Percentiles rank a stretch among this genome's conserved stretches.
Conservation (phyloP, 2,113 vertebrate genomes). For the Guaruba guarouba region DNA sequence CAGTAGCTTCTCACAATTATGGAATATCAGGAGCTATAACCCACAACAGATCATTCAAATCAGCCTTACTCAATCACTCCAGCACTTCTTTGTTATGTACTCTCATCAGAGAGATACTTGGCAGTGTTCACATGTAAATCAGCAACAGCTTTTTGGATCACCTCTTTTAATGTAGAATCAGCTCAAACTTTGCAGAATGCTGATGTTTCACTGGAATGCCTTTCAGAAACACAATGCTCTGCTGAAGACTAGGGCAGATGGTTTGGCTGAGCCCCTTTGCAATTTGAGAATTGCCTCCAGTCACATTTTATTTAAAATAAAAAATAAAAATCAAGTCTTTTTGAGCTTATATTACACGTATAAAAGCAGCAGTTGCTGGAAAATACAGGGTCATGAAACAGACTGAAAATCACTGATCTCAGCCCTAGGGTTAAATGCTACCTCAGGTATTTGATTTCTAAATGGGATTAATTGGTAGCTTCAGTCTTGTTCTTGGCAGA, state of each 20-base stretch:
- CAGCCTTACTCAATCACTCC: constrained; percentile 3
- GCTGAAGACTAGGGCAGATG: constrained; percentile 28
- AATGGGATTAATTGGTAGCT: not conserved
- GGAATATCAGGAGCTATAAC: not conserved
- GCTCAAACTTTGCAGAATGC: constrained; percentile 23
- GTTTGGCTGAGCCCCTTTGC: constrained; percentile 2
- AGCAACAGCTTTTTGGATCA: constrained; percentile 48
- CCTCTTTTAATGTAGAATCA: not conserved
- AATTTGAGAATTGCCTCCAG: not conserved
- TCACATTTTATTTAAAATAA: not conserved
- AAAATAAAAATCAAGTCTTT: not conserved
- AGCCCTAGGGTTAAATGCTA: not conserved
- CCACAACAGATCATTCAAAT: constrained; percentile 43
- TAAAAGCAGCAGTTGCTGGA: not conserved
- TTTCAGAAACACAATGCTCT: not conserved
- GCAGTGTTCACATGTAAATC: constrained; percentile 30
- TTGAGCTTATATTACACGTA: not conserved
- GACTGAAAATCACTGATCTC: not conserved
- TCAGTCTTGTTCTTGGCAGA: not conserved
- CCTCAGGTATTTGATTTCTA: not conserved
- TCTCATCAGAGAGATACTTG: constrained; percentile 48
- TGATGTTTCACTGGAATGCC: not conserved
- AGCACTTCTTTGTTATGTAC: constrained; percentile 33
- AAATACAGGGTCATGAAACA: not conserved
- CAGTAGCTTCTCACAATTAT: constrained; percentile 10